phyloP scores from a whole-genome alignment of 1,140 invertebrate genomes.

The Melanaphis sacchari region DNA sequence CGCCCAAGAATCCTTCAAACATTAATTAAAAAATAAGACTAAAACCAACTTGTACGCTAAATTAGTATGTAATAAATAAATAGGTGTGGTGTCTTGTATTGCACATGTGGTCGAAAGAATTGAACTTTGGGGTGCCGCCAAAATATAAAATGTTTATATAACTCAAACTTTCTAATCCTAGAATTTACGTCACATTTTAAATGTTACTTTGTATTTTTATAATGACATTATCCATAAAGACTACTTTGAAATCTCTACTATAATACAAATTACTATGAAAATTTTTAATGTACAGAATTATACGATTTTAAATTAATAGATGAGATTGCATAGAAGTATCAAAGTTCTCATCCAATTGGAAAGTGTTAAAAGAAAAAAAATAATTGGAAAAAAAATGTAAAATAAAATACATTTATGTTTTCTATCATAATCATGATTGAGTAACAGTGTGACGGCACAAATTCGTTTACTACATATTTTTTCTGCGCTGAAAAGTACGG shows the following conservation, averaged over 20 bases:
- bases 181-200: background rate
- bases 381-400: too few relatives aligned
- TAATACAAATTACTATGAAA: background rate
- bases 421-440: too few relatives aligned
- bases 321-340: background rate
- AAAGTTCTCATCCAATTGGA: too few relatives aligned
- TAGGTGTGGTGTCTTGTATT: slow-evolving; percentile 2
- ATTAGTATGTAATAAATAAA: slow-evolving; percentile 17
- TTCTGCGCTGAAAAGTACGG: too few relatives aligned
- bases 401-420: too few relatives aligned
- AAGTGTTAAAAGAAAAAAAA: too few relatives aligned
- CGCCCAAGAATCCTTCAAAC: background rate
- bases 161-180: background rate
- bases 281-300: background rate
- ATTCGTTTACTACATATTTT: too few relatives aligned
- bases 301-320: background rate
- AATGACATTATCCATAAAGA: background rate
- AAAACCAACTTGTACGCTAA: background rate
- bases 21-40: slow-evolving; percentile 13
- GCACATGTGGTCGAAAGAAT: background rate
- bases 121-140: background rate
- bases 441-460: too few relatives aligned
- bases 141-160: slow-evolving; percentile 19
- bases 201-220: background rate
- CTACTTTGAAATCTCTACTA: background rate